Percentiles rank a stretch among this genome's conserved stretches.
Evolutionary conservation across 2,888 invertebrate species (phyloP).

Genomic region (Mythimna albipuncta): DNA sequence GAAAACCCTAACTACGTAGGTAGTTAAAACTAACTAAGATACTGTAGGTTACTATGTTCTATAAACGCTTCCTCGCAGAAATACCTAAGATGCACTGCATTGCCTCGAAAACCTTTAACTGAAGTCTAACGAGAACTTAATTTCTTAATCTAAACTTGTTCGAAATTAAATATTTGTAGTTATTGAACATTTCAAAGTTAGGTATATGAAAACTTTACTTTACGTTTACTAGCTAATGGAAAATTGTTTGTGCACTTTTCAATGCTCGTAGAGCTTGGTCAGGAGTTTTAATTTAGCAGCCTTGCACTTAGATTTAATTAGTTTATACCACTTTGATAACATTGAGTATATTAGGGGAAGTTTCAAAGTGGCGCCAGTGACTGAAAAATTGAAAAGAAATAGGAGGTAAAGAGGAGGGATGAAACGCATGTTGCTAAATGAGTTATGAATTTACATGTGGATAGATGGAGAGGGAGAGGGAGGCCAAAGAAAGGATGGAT

Average conservation of each 20-base stretch:
- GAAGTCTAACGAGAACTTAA: constrained; percentile 5
- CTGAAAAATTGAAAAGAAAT: too few species aligned
- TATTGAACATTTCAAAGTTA: constrained; percentile 3
- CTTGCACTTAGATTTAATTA: background rate
- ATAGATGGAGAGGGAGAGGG: too few species aligned
- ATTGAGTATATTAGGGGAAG: too few species aligned
- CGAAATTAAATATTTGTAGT: constrained; percentile 9
- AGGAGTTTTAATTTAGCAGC: background rate
- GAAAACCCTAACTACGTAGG: too few species aligned
- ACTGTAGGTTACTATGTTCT: constrained; percentile 5
- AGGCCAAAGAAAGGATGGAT: too few species aligned
- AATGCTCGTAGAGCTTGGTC: background rate
- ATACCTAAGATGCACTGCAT: constrained; percentile 3
- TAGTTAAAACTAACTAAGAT: too few species aligned
- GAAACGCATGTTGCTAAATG: too few species aligned
- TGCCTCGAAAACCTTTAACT: constrained; percentile 18
- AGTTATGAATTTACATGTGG: too few species aligned
- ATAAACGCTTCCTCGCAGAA: constrained; percentile 5
- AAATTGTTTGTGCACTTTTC: background rate
- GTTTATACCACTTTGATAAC: background rate
- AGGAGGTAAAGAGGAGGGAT: too few species aligned
- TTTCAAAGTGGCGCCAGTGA: too few species aligned
- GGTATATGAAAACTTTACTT: too few species aligned
- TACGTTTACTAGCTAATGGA: too few species aligned
- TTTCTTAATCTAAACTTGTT: constrained; percentile 19